Base-by-base conservation (phyloP, 2,888 invertebrate genomes). In the Eudasyphora cyanicolor region DNA sequence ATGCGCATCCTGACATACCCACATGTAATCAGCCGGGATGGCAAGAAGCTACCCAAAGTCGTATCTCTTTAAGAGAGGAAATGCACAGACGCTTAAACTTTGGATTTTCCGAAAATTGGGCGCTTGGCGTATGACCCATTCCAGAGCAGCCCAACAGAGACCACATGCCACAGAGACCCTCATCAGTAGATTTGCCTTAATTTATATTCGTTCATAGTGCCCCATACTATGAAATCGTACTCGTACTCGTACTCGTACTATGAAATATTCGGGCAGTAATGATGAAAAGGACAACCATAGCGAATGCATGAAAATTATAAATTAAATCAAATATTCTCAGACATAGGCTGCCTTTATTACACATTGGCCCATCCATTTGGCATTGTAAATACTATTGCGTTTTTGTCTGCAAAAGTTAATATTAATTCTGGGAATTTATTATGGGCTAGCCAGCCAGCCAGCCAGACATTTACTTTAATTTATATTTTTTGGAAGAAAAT, bases 1-100 rank as follows among this genome's bases (percentile, higher is more conserved):
- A 19, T 32, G 8, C 17, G 5, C 42, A 57, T 35, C 57, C 57
- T 57, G 57, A 76, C 51, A 76, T 8, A 67, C 27, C 24, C n/a
- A 64, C 10, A n/a, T 14, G 24, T 27, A 27, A 27, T 1, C 10
- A 27, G n/a, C n/a, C n/a, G 5, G 12, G 27, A 12, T 12, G 12
- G 24, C 8, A 49, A 24, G 7, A 14, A 38, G n/a, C n/a, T n/a
- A n/a, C n/a, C n/a, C n/a, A n/a, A n/a, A n/a, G n/a, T n/a, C n/a
- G n/a, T n/a, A n/a, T n/a, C n/a, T n/a, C n/a, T n/a, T n/a, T n/a
- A n/a, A n/a, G n/a, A n/a, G n/a, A n/a, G n/a, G n/a, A n/a, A n/a
- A n/a, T n/a, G n/a, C 38, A 38, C 24, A 27, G 1, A 27, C n/a
- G 42, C n/a, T n/a, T n/a, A n/a, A n/a, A n/a, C 24, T 14, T 24